phyloP scores from a whole-genome alignment of 2,797 vertebrate species.

The Bucorvus abyssinicus region DNA sequence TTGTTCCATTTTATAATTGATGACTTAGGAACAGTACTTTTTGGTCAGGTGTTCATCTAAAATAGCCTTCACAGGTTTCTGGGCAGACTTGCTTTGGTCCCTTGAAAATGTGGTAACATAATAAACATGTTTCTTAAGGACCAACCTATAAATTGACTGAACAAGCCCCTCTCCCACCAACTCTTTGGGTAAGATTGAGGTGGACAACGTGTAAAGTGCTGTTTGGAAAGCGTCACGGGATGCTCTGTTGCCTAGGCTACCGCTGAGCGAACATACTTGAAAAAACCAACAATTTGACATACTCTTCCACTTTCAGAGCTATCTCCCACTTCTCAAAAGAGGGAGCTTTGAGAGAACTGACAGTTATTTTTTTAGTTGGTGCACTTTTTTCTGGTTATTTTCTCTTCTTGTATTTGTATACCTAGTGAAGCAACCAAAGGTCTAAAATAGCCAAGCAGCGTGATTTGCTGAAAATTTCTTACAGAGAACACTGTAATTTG shows the following conservation, averaged over 20 bases:
- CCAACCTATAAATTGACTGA: neutral
- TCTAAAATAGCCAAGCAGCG: neutral
- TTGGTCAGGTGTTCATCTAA: neutral
- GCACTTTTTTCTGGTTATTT: neutral
- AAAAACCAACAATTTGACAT: neutral
- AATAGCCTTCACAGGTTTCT: neutral
- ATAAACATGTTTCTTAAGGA: neutral
- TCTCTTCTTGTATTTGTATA: neutral
- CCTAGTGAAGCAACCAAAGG: neutral
- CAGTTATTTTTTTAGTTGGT: neutral
- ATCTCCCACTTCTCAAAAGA: neutral
- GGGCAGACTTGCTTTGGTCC: neutral
- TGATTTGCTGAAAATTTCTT: neutral
- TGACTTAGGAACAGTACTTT: neutral
- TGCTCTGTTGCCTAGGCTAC: neutral
- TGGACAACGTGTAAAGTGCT: neutral
- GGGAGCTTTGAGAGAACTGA: neutral
- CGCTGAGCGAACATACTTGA: neutral
- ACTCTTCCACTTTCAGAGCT: neutral
- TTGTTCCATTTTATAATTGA: neutral
- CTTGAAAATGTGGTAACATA: neutral
- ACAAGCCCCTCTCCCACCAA: neutral
- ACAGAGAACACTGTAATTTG: fast-evolving
- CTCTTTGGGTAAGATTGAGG: neutral
- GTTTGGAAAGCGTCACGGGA: neutral